Evolutionary conservation across 2,113 vertebrate species (phyloP).

Genomic region (Notarius lentiginosus): DNA sequence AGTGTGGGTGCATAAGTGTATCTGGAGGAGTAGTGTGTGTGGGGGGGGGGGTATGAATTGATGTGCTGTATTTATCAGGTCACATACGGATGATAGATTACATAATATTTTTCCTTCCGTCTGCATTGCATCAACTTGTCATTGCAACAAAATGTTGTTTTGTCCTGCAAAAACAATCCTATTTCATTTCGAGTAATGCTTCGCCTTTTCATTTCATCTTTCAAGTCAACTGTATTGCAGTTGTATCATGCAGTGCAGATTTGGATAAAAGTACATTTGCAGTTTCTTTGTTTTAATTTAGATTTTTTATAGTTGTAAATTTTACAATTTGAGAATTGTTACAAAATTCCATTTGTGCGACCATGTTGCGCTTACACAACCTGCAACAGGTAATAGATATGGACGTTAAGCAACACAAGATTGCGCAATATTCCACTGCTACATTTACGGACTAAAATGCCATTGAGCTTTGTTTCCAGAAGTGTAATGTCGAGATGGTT

Average conservation of each 20-base stretch:
- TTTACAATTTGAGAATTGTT: slow-evolving; percentile 2
- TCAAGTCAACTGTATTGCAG: not conserved
- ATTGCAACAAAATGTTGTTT: not conserved
- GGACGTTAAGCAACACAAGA: not conserved
- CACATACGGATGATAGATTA: not conserved
- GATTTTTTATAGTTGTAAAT: not conserved
- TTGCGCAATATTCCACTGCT: not conserved
- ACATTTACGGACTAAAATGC: not conserved
- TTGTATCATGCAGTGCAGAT: not conserved
- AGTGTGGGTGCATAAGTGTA: slow-evolving; percentile 24
- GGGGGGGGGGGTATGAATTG: too few species aligned
- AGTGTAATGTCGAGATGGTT: not conserved
- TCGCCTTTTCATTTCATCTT: not conserved
- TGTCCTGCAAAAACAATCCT: not conserved
- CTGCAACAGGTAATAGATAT: not conserved
- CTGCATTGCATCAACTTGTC: not conserved
- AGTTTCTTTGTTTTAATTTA: not conserved
- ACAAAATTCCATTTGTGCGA: not conserved
- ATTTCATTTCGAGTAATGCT: not conserved
- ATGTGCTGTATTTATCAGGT: too few species aligned
- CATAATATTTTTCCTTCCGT: not conserved
- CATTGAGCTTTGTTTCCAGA: not conserved
- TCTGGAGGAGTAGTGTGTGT: not conserved
- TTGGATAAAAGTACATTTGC: not conserved
- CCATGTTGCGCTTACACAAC: not conserved